Percentiles rank a stretch among this genome's conserved stretches.
Evolutionary conservation across 2,113 vertebrate species (phyloP).

Genomic region (Mobula birostris): DNA sequence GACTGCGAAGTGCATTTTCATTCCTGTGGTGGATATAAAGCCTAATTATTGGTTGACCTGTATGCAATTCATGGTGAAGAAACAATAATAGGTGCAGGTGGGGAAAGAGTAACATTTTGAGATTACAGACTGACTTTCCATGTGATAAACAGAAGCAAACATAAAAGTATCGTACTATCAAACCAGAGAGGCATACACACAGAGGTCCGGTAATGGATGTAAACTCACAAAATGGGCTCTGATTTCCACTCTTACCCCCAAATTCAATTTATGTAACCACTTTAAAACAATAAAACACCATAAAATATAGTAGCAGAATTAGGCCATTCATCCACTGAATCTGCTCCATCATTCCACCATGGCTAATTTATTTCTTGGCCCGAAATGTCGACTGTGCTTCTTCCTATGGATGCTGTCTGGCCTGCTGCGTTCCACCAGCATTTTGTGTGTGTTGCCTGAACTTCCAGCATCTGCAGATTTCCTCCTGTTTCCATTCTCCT

Average conservation of each 20-base stretch:
- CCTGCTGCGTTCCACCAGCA: no score
- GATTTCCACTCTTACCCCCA: not conserved
- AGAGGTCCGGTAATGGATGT: not conserved
- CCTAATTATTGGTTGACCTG: not conserved
- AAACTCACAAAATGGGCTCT: not conserved
- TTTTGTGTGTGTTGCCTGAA: no score
- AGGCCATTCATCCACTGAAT: no score
- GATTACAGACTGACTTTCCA: not conserved
- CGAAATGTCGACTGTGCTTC: no score
- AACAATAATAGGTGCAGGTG: not conserved
- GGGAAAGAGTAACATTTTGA: not conserved
- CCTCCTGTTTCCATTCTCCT: no score
- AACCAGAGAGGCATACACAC: not conserved
- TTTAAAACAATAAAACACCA: no score
- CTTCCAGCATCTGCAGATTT: no score
- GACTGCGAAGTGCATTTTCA: not conserved
- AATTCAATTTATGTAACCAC: not conserved
- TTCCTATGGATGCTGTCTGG: no score
- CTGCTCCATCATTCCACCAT: no score
- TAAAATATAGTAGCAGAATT: no score
- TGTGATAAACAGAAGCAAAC: not conserved
- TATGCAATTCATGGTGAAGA: not conserved
- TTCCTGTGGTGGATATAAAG: not conserved
- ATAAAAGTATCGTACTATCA: not conserved
- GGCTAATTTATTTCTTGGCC: no score